phyloP scores from a whole-genome alignment of 2,113 vertebrate species.

The Nesoenas mayeri region DNA sequence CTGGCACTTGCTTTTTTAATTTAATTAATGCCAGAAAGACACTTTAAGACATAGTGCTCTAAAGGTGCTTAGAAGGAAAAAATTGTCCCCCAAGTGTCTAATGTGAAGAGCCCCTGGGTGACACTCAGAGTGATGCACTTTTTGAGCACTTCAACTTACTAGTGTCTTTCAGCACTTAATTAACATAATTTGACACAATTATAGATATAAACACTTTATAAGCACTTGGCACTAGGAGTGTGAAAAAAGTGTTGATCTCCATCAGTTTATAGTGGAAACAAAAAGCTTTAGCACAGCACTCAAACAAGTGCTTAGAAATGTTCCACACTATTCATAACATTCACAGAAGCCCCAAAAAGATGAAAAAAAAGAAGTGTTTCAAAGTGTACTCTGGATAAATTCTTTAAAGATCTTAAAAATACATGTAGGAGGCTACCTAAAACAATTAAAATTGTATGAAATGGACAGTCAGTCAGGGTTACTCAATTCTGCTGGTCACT shows the following conservation, averaged over 20 bases:
- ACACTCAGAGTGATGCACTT: conserved; percentile 74
- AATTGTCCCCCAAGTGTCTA: conserved; percentile 59
- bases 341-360: conserved; percentile 2
- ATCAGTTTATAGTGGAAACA: conserved; percentile 61
- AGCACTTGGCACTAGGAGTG: conserved; percentile 66
- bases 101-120: conserved; percentile 67
- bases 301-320: conserved; percentile 45
- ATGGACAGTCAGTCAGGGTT: neutral
- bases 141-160: conserved; percentile 73
- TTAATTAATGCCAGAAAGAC: conserved; percentile 70
- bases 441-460: neutral
- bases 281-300: conserved; percentile 53
- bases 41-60: conserved; percentile 66
- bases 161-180: conserved; percentile 73
- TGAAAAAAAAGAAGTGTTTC: neutral
- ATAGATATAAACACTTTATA: conserved; percentile 77
- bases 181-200: conserved; percentile 78
- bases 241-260: conserved; percentile 74
- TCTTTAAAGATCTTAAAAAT: neutral
- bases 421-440: neutral
- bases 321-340: conserved; percentile 40
- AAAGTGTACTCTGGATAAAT: neutral
- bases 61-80: conserved; percentile 48
- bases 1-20: conserved; percentile 61
- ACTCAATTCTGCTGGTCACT: neutral